Evolutionary conservation across 2,113 vertebrate species (phyloP).

Genomic region (Hippoglossus stenolepis): DNA sequence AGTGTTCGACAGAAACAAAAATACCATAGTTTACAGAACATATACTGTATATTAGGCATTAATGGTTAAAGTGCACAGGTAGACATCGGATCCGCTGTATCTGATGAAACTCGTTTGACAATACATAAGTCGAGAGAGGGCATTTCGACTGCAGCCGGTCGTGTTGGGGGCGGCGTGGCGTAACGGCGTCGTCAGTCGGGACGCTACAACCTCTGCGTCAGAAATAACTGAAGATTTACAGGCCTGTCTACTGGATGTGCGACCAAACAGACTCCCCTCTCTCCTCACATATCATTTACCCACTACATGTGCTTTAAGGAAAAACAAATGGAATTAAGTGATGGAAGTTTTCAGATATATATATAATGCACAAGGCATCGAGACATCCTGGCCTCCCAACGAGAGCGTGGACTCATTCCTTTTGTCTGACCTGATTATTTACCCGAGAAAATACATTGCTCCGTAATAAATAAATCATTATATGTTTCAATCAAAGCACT

Average conservation of each 20-base stretch:
- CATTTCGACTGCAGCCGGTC: conserved; percentile 46
- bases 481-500: conserved; percentile 48
- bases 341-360: conserved; percentile 48
- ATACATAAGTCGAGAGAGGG: conserved; percentile 32
- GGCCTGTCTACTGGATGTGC: conserved; percentile 59
- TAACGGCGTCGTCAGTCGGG: conserved; percentile 40
- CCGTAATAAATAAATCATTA: conserved; percentile 30
- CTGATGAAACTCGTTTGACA: conserved; percentile 44
- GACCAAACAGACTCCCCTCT: conserved; percentile 40
- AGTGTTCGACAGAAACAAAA: conserved; percentile 55
- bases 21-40: conserved; percentile 39
- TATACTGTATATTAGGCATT: conserved; percentile 60
- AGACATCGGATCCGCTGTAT: conserved; percentile 67
- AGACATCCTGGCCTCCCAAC: conserved; percentile 62
- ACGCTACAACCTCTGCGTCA: not conserved
- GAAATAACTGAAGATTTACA: conserved; percentile 26
- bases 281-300: not conserved
- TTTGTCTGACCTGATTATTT: conserved; percentile 66
- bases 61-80: conserved; percentile 78
- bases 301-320: conserved; percentile 44
- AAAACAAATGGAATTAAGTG: conserved; percentile 17
- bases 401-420: conserved; percentile 60
- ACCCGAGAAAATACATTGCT: conserved; percentile 49
- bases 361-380: conserved; percentile 63
- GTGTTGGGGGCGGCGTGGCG: conserved; percentile 26